Evolutionary conservation across 1,140 invertebrate species (phyloP).

Genomic region (Sipha flava): DNA sequence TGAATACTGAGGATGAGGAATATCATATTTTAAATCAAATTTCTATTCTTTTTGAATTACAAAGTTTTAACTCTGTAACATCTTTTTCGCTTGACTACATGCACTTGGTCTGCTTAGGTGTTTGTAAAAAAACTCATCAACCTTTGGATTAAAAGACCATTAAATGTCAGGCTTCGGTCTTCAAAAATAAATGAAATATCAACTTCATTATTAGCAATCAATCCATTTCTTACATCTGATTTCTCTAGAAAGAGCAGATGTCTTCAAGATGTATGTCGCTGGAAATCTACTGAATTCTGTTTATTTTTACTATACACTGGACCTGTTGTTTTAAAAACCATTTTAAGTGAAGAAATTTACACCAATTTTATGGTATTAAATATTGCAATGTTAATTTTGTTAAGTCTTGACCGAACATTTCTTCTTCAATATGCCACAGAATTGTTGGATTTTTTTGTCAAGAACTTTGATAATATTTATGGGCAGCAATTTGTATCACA

Average conservation of each 20-base stretch:
- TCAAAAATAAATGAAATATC: neutral
- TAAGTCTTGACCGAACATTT: neutral
- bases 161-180: neutral
- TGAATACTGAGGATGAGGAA: slow-evolving; percentile 40
- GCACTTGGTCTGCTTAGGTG: slow-evolving; percentile 40
- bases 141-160: slow-evolving; percentile 38
- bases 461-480: neutral
- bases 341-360: neutral
- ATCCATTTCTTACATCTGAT: neutral
- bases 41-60: slow-evolving; percentile 41
- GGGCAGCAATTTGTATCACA: neutral
- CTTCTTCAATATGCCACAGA: neutral
- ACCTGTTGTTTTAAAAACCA: slow-evolving; percentile 33
- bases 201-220: neutral
- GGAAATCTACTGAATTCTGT: neutral
- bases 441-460: neutral
- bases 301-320: neutral
- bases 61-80: slow-evolving; percentile 41
- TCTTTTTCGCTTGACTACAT: slow-evolving; percentile 39
- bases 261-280: neutral
- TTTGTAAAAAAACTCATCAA: slow-evolving; percentile 42
- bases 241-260: neutral
- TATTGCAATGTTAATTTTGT: neutral
- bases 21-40: slow-evolving; percentile 36
- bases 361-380: neutral